A percentile compares a stretch with the other conserved stretches of the same genome.
Evolutionary conservation across 2,113 vertebrate species (phyloP).

Genomic region (Gadus chalcogrammus): DNA sequence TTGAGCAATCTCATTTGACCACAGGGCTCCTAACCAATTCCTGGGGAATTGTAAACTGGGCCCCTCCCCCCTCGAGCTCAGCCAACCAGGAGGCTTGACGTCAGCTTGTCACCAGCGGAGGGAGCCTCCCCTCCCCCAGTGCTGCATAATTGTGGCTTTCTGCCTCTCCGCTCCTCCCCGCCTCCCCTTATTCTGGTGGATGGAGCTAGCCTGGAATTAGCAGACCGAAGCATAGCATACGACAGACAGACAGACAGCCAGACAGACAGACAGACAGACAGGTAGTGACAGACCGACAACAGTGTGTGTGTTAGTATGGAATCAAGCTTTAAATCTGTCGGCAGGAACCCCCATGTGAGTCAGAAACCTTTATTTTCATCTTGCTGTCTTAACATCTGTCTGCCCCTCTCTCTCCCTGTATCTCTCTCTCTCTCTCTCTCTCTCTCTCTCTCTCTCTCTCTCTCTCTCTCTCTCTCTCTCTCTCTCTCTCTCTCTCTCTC

Average conservation of each 20-base stretch:
- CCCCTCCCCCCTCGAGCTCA: background rate
- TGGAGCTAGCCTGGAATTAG: background rate
- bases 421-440: constrained; percentile 19
- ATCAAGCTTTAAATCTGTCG: constrained; percentile 38
- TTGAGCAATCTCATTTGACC: no score
- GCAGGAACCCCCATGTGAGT: constrained; percentile 75
- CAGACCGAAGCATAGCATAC: background rate
- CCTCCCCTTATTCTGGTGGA: background rate
- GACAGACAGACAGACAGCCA: constrained; percentile 1
- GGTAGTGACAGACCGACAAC: background rate
- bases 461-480: constrained; percentile 58
- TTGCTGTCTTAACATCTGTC: background rate
- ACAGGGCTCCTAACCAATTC: no score
- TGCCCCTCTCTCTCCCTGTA: background rate
- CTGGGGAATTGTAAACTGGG: no score
- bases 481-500: constrained; percentile 32
- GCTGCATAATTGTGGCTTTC: constrained; percentile 12
- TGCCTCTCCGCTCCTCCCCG: constrained; percentile 20
- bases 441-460: constrained; percentile 55
- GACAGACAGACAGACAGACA: background rate
- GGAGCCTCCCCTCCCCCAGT: constrained; percentile 33
- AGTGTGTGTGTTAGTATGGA: constrained; percentile 38
- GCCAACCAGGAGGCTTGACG: constrained; percentile 36
- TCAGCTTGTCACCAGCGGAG: constrained; percentile 7
- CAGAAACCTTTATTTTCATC: constrained; percentile 15